Evolutionary conservation across 35 echinoderm and acorn worm species (phyloP).

Genomic region (Ptychodera flava): DNA sequence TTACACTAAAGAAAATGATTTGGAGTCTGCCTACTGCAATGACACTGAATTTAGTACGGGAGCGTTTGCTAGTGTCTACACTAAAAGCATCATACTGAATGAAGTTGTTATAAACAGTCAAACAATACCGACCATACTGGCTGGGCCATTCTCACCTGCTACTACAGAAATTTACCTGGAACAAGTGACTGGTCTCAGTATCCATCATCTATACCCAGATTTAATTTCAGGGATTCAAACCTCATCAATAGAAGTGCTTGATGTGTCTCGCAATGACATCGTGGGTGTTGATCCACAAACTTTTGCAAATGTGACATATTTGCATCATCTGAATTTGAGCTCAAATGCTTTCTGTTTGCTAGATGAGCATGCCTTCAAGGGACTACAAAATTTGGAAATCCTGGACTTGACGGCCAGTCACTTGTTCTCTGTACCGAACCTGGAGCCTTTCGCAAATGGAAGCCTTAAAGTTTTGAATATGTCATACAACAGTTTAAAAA

Average conservation of each 20-base stretch:
- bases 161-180: neutral
- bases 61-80: neutral
- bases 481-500: neutral
- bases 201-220: neutral
- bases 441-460: neutral
- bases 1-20: neutral
- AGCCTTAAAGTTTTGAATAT: neutral
- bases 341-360: neutral
- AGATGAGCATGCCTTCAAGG: neutral
- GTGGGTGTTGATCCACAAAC: neutral
- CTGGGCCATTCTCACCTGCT: neutral
- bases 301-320: neutral
- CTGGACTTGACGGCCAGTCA: neutral
- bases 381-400: neutral
- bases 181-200: neutral
- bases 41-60: neutral
- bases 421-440: neutral
- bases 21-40: neutral
- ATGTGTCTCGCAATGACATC: neutral
- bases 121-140: neutral
- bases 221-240: neutral
- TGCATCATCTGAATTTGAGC: neutral
- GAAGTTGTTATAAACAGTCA: neutral
- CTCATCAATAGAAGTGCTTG: neutral
- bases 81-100: neutral